Base-by-base conservation (phyloP, 2,797 vertebrate genomes). In the Megalops cyprinoides region DNA sequence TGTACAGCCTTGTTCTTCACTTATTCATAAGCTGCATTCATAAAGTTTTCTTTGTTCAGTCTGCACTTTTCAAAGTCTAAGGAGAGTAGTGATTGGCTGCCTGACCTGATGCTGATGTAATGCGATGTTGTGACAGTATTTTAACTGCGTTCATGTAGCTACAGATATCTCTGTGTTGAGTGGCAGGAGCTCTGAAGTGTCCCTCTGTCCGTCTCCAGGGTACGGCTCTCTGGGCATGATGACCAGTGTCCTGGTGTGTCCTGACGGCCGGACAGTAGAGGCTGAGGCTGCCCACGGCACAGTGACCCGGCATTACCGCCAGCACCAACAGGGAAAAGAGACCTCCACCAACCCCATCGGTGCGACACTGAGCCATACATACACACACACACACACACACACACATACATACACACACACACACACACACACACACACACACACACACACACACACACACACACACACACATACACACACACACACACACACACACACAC, bases 171-270 rank as follows among this genome's bases (percentile, higher is more conserved):
- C 2, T 53, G 28, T 15, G 2, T 62, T 62, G 60, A 71, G 67
- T 71, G 39, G 23, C 34, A 42, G 67, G 20, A 69, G 65, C 12
- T 20, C 65, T 39, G 34, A 69, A 23, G 65, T 25, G 2, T n/a
- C 31, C 31, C 62, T 34, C 28, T 65, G 62, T 5, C 25, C 48
- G 39, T n/a, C 69, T 34, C 1, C 81, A 99, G 98, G 98, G 25
- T 99, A 98, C 28, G 98, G 98, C 7, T 99, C 98, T 25, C 91
- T 99, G 86, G 98, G 98, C 0, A 97, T 99, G 98, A 99, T 99
- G 98, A 98, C 96, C 85, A 99, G 98, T 0, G 98, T 99, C 79
- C 92, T 99, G 73, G 82, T 99, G 81, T 99, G 98, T 91, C 98
- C 98, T 0, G 98, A 99, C 0, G 98, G 98, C 31, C 95, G 95